phyloP scores from a whole-genome alignment of 2,113 vertebrate species.

The Heterochromis multidens region DNA sequence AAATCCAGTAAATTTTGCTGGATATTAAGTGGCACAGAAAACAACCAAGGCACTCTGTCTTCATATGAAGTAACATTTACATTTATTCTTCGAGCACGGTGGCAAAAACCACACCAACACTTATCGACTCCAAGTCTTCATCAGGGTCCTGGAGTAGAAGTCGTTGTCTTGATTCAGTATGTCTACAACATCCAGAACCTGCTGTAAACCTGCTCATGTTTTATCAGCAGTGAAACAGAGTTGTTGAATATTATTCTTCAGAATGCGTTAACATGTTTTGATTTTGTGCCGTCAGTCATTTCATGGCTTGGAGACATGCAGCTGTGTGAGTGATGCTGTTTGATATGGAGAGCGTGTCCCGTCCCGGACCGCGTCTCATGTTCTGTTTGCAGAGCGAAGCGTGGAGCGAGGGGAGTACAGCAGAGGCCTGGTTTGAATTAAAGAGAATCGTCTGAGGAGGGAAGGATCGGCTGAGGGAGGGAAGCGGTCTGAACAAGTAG shows the following conservation, averaged over 20 bases:
- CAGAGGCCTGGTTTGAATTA: conserved; percentile 1
- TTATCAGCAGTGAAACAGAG: neutral
- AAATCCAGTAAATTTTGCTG: neutral
- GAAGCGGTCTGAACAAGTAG: neutral
- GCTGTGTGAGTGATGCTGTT: neutral
- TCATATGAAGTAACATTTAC: neutral
- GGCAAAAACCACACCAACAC: neutral
- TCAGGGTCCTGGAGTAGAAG: neutral
- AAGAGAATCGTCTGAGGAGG: neutral
- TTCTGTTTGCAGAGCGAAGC: neutral
- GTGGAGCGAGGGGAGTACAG: neutral
- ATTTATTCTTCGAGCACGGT: neutral
- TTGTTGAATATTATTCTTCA: neutral
- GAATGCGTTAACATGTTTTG: neutral
- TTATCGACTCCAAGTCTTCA: too few relatives aligned
- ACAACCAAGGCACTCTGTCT: neutral
- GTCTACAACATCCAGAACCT: neutral
- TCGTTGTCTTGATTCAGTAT: neutral
- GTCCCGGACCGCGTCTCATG: neutral
- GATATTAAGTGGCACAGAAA: neutral
- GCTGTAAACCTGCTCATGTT: neutral
- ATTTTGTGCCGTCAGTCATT: neutral
- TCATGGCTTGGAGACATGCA: neutral
- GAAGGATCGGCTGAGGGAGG: neutral
- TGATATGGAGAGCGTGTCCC: neutral